Conservation (phyloP, 2,797 vertebrate genomes). For the Thunnus albacares region DNA sequence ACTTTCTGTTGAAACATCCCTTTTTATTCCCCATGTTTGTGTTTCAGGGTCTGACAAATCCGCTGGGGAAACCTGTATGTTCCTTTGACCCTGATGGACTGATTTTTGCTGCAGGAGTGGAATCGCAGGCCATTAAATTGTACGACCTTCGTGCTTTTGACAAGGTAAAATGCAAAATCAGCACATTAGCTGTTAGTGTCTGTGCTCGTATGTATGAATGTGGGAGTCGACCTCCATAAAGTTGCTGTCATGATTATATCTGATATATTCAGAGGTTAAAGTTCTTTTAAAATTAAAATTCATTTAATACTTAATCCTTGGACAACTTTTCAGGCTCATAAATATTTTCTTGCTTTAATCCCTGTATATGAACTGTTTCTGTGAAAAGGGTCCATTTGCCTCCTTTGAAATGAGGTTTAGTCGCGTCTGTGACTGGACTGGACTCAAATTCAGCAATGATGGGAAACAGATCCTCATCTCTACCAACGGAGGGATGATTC, state of each 20-base stretch:
- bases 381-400: slow-evolving; percentile 91
- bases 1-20: background rate
- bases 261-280: background rate
- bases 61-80: slow-evolving; percentile 94
- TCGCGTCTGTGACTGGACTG: slow-evolving; percentile 93
- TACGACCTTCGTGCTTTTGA: slow-evolving; percentile 94
- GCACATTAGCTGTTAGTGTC: slow-evolving; percentile 2
- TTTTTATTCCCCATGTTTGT: slow-evolving; percentile 21
- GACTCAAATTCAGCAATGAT: slow-evolving; percentile 94
- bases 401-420: slow-evolving; percentile 92
- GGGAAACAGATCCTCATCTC: slow-evolving; percentile 94
- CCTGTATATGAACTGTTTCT: background rate
- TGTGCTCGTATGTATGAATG: background rate
- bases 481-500: slow-evolving; percentile 92
- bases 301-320: no score
- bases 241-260: background rate
- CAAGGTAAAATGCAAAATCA: slow-evolving; percentile 63
- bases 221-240: background rate
- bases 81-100: slow-evolving; percentile 96
- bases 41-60: slow-evolving; percentile 92
- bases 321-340: no score
- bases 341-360: no score
- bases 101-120: slow-evolving; percentile 95
- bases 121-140: slow-evolving; percentile 93
- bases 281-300: no score